phyloP scores from a whole-genome alignment of 2,113 vertebrate species.

The Sphyrna mokarran region DNA sequence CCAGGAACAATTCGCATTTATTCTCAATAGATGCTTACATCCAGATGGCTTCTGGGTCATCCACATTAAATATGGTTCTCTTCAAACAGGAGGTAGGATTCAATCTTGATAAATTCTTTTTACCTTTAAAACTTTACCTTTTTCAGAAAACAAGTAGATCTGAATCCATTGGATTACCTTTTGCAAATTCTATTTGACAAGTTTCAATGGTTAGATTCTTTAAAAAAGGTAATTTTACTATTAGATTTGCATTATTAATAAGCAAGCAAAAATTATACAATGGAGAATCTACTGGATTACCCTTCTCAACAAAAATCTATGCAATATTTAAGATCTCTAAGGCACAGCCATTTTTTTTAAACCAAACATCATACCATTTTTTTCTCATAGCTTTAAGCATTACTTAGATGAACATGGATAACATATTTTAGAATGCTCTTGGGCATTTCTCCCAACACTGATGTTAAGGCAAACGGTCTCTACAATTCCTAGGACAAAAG shows the following conservation, averaged over 20 bases:
- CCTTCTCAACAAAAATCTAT: background rate
- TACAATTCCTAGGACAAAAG: background rate
- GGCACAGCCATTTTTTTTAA: background rate
- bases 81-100: background rate
- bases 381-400: background rate
- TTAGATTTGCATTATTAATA: background rate
- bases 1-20: background rate
- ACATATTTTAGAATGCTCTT: background rate
- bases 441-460: background rate
- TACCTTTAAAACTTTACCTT: background rate
- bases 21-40: background rate
- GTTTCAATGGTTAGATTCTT: background rate
- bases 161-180: background rate
- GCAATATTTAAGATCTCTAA: background rate
- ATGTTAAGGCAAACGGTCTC: background rate
- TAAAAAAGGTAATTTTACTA: background rate
- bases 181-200: background rate
- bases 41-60: background rate
- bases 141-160: background rate
- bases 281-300: background rate
- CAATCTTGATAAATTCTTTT: background rate
- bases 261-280: constrained; percentile 8
- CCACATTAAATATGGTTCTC: constrained; percentile 1
- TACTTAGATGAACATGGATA: background rate
- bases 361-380: background rate